Conservation (phyloP, 2,888 invertebrate genomes). For the Sarcophaga rosellei region DNA sequence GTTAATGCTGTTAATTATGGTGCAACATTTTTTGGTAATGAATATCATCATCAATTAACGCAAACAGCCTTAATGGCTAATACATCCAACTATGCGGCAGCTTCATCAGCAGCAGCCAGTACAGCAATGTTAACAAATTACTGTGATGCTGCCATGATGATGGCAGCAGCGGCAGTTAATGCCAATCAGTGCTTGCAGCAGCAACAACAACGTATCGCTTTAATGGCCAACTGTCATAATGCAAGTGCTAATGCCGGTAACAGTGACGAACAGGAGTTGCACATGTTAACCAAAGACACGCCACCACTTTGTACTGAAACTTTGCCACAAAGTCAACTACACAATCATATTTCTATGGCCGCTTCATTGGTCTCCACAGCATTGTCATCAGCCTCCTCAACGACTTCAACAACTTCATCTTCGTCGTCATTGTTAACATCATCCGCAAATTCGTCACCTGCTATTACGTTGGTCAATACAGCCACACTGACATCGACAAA, state of each 20-base stretch:
- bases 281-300: constrained; percentile 61
- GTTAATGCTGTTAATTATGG: constrained; percentile 62
- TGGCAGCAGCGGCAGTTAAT: constrained; percentile 80
- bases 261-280: constrained; percentile 53
- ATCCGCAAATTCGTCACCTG: constrained; percentile 43
- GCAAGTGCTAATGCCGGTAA: constrained; percentile 65
- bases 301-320: constrained; percentile 20
- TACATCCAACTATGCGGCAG: constrained; percentile 60
- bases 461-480: constrained; percentile 41
- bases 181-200: constrained; percentile 80
- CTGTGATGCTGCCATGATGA: constrained; percentile 81
- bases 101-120: constrained; percentile 67
- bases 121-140: constrained; percentile 80
- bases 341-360: constrained; percentile 52
- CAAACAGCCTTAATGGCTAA: constrained; percentile 62
- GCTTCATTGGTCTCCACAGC: constrained; percentile 70
- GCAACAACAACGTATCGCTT: constrained; percentile 76
- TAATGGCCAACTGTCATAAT: constrained; percentile 74
- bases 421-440: constrained; percentile 66
- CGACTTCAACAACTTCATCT: constrained; percentile 72
- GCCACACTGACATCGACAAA: constrained; percentile 55
- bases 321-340: constrained; percentile 19
- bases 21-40: constrained; percentile 66
- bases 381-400: constrained; percentile 73
- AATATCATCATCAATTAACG: constrained; percentile 65